These are phyloP conservation scores for Lymantria dispar DNA, from an alignment of 2,888 invertebrate genomes.

Conservation along the genomic window DNA sequence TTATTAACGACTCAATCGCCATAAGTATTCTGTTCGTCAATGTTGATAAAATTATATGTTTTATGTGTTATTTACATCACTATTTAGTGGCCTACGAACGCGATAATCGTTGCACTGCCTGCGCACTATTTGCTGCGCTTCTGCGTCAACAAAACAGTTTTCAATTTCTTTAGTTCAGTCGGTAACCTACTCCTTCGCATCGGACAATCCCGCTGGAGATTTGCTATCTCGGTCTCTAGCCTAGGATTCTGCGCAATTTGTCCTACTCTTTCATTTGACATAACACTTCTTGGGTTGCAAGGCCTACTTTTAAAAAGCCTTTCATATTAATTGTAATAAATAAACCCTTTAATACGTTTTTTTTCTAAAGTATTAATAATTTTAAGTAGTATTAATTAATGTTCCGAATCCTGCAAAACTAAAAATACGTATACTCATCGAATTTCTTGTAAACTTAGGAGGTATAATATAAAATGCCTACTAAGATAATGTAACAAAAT, in stretches of 20 bases:
- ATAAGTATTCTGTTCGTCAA: conserved; percentile 49
- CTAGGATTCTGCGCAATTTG: conserved; percentile 32
- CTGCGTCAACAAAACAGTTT: conserved; percentile 73
- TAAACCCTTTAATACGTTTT: no score
- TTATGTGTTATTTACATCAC: conserved; percentile 75
- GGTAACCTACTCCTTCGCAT: conserved; percentile 17
- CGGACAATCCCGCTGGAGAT: conserved; percentile 44
- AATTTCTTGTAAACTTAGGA: no score
- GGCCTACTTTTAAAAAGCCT: conserved; percentile 12
- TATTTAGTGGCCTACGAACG: conserved; percentile 71
- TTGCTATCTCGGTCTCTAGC: conserved; percentile 60
- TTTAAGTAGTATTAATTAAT: no score
- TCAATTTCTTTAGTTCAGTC: conserved; percentile 1
- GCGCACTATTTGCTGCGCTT: conserved; percentile 78
- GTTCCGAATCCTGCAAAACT: no score
- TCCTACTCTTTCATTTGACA: conserved; percentile 59
- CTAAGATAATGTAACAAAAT: no score
- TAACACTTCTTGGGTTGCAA: conserved; percentile 50
- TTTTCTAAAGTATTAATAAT: no score
- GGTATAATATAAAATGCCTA: no score
- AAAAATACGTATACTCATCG: no score
- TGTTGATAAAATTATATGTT: conserved; percentile 60
- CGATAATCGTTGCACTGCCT: conserved; percentile 78
- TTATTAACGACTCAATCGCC: conserved; percentile 22
- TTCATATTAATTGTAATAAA: not conserved